Percentiles rank a stretch among this genome's conserved stretches.
These are phyloP conservation scores for Corythornis cristatus DNA, from an alignment of 2,113 vertebrate species.

Conservation along the genomic window DNA sequence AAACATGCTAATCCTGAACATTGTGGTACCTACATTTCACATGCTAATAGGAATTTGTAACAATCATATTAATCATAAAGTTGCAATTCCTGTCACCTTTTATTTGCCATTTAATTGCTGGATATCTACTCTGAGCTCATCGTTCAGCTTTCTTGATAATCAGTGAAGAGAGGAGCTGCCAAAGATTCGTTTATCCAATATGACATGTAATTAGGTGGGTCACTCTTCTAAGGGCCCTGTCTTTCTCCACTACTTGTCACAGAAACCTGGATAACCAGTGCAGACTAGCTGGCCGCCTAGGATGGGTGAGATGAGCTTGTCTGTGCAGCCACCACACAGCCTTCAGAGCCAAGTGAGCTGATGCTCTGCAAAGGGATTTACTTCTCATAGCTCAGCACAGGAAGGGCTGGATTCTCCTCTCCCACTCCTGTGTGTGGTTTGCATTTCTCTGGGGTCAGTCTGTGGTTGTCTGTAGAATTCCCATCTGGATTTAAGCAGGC, in stretches of 20 bases:
- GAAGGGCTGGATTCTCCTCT: not conserved
- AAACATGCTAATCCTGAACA: not conserved
- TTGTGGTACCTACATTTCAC: slow-evolving; percentile 10
- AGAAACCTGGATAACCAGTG: not conserved
- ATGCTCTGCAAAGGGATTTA: not conserved
- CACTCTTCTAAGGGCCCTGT: not conserved
- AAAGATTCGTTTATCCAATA: not conserved
- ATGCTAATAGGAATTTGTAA: slow-evolving; percentile 28
- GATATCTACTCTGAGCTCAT: slow-evolving; percentile 9
- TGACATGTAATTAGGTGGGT: not conserved
- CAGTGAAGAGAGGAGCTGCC: slow-evolving; percentile 4
- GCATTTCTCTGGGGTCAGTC: not conserved
- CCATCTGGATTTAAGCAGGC: not conserved
- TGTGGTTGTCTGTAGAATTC: not conserved
- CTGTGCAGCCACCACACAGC: not conserved
- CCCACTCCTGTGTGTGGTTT: not conserved
- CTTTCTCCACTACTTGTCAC: not conserved
- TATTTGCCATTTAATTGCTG: slow-evolving; percentile 42
- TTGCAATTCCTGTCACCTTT: slow-evolving; percentile 48
- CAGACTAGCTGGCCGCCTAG: not conserved
- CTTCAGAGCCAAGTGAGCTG: not conserved
- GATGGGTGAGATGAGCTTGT: not conserved
- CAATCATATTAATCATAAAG: slow-evolving; percentile 16
- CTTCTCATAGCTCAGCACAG: not conserved
- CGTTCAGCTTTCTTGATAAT: slow-evolving; percentile 22